These are phyloP conservation scores for Oryzias javanicus DNA, from an alignment of 2,113 vertebrate genomes.

Conservation along the genomic window DNA sequence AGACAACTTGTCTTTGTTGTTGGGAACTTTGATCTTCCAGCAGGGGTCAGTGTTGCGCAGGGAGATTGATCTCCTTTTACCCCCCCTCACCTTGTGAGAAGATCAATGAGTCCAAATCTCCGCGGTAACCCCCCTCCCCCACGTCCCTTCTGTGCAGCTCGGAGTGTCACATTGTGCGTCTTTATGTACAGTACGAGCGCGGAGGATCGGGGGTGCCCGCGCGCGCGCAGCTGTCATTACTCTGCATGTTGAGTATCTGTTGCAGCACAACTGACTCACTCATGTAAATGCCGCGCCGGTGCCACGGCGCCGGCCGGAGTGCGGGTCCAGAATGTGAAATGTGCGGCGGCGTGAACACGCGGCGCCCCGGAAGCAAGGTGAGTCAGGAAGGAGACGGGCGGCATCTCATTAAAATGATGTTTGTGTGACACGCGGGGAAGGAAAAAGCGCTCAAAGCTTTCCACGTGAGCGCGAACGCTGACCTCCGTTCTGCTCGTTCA, in stretches of 20 bases:
- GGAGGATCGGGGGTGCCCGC: not conserved
- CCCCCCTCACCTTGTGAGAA: constrained; percentile 30
- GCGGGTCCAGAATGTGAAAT: constrained; percentile 34
- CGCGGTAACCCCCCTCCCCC: constrained; percentile 18
- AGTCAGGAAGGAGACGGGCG: constrained; percentile 20
- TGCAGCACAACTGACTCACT: constrained; percentile 20
- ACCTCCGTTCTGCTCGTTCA: too few relatives aligned
- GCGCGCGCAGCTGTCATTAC: constrained; percentile 16
- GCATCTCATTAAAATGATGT: not conserved
- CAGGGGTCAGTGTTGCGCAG: constrained; percentile 77
- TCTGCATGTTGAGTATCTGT: constrained; percentile 28
- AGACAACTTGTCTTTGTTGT: constrained; percentile 26
- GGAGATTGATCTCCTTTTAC: constrained; percentile 48
- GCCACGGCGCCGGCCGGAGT: constrained; percentile 18
- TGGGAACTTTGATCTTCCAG: constrained; percentile 52
- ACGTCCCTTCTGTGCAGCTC: constrained; percentile 30
- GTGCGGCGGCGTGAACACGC: constrained; percentile 24
- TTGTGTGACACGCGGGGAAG: too few relatives aligned
- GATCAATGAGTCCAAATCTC: constrained; percentile 60
- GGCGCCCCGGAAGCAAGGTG: constrained; percentile 33
- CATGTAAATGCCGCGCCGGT: constrained; percentile 35
- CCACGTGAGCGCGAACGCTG: too few relatives aligned
- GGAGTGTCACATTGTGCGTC: constrained; percentile 6
- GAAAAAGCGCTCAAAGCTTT: too few relatives aligned
- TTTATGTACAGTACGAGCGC: constrained; percentile 1